A percentile compares a stretch with the other conserved stretches of the same genome.
These are phyloP conservation scores for Phycodurus eques DNA, from an alignment of 2,113 vertebrate genomes.

Conservation along the genomic window DNA sequence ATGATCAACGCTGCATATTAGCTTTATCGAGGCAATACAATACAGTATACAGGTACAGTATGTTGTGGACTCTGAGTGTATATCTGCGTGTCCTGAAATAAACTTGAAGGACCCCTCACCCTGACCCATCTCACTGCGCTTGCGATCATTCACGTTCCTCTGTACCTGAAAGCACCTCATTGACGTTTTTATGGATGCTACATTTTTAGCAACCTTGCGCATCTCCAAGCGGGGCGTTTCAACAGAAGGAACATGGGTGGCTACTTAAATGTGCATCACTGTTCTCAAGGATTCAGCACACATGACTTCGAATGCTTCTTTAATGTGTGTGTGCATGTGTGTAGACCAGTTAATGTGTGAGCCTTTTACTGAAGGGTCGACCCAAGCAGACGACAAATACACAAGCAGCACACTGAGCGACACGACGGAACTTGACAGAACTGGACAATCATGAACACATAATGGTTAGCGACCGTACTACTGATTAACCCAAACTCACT, in stretches of 20 bases:
- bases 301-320: neutral
- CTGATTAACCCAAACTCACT: too few relatives aligned
- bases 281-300: too few relatives aligned
- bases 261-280: too few relatives aligned
- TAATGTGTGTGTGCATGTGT: neutral
- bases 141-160: constrained; percentile 23
- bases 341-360: too few relatives aligned
- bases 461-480: too few relatives aligned
- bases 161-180: constrained; percentile 17
- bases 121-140: constrained; percentile 6
- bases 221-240: constrained; percentile 1
- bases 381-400: too few relatives aligned
- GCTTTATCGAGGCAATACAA: neutral
- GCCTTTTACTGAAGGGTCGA: too few relatives aligned
- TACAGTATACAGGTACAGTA: too few relatives aligned
- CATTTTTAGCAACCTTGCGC: constrained; percentile 33
- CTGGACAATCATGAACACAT: too few relatives aligned
- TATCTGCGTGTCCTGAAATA: constrained; percentile 43
- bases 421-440: too few relatives aligned
- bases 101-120: constrained; percentile 44
- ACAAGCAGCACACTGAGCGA: too few relatives aligned
- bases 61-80: neutral
- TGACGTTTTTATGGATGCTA: constrained; percentile 41
- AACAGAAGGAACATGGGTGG: neutral
- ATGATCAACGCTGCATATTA: neutral